Evolutionary conservation across 2,113 vertebrate genomes (phyloP).

Genomic region (Sylvicapra grimmia): DNA sequence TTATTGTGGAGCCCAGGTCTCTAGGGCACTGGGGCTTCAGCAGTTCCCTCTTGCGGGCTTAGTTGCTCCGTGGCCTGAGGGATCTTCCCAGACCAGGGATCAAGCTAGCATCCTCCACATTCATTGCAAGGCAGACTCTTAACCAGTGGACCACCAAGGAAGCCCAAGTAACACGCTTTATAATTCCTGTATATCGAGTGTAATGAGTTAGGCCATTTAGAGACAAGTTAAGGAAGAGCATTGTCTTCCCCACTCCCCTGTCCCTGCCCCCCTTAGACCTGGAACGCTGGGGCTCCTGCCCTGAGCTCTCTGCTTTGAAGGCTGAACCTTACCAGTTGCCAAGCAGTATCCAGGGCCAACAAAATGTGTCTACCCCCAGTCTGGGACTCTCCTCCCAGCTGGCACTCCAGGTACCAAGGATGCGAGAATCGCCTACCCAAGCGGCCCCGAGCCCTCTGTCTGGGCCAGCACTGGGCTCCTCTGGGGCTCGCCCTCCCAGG

Average conservation of each 20-base stretch:
- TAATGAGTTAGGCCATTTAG: background rate
- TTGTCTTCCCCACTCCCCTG: too few relatives aligned
- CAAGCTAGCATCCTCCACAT: background rate
- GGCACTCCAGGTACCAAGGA: background rate
- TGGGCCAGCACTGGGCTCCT: background rate
- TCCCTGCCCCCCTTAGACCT: background rate
- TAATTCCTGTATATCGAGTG: background rate
- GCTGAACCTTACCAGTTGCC: background rate
- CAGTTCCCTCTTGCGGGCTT: background rate
- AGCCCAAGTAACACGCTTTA: background rate
- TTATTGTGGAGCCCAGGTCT: background rate
- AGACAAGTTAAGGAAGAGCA: background rate
- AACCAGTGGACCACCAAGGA: background rate
- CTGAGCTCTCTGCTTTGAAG: background rate
- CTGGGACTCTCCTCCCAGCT: background rate
- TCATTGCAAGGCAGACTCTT: background rate
- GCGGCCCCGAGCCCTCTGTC: background rate
- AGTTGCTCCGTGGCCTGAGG: background rate
- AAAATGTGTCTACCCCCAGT: background rate
- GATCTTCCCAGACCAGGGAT: background rate
- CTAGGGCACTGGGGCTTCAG: accelerated
- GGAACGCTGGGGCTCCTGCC: background rate
- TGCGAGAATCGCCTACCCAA: background rate
- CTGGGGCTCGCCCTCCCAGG: background rate
- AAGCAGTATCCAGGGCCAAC: background rate